Base-by-base conservation (phyloP, 2,888 invertebrate genomes). In the Drosophila kambysellisi region DNA sequence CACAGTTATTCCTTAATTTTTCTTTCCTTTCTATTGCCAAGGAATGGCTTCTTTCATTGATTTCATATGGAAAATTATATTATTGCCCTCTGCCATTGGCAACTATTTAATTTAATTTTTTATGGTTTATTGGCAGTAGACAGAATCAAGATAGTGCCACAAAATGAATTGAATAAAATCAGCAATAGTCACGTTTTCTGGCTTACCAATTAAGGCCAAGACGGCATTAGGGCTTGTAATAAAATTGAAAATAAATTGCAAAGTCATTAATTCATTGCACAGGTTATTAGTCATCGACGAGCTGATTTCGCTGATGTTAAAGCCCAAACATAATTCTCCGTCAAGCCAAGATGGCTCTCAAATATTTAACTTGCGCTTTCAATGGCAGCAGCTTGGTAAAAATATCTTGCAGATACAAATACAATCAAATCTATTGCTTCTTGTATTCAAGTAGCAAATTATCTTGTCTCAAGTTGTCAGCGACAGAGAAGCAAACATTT, bases 401-500 rank as follows among this genome's bases (percentile, higher is more conserved):
- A 72, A 57, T 53, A 85, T 74, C 70, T 73, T 30, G 35, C 43
- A 74, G 72, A 81, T 78, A 87, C 58, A 46, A 60, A 46, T 50
- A 43, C 57, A 67, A 30, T 20, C 51, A 50, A 57, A 74, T 70
- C 70, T 72, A 76, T 61, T 74, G n/a, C 39, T 32, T 46, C 20
- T 73, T 33, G 71, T 54, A 73, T 61, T 89, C 76, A 86, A 90
- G 88, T 87, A 78, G 87, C 89, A 90, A 90, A 87, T 90, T 89
- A 87, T 89, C 78, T 83, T 87, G 87, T 87, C 87, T 87, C 90
- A 78, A 87, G 87, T 83, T 89, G 90, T 89, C 90, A 90, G 78
- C 66, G 70, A 71, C 89, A 84, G 78, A 60, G 53, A 51, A 17
- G 15, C 62, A 51, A 35, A 48, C 74, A 80, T 88, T 70, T 74